Percentiles rank a stretch among this genome's conserved stretches.
These are phyloP conservation scores for Asbolus verrucosus DNA, from an alignment of 1,140 invertebrate species.

Conservation along the genomic window DNA sequence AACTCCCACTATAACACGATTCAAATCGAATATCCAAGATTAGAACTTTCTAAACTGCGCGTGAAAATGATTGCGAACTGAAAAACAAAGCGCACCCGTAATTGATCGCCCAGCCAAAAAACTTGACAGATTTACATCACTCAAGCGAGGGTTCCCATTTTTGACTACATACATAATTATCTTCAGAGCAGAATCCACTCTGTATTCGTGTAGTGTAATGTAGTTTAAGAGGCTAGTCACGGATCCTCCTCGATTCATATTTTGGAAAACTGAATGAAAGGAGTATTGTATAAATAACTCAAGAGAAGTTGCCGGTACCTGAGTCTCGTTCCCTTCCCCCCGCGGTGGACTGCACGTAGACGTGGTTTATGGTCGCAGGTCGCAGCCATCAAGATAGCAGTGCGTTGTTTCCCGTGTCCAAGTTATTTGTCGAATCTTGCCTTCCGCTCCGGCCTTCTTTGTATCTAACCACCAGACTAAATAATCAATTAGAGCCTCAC, in stretches of 20 bases:
- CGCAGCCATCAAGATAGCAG: slow-evolving; percentile 56
- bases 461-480: background rate
- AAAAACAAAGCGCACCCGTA: background rate
- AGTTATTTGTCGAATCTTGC: slow-evolving; percentile 47
- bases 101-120: background rate
- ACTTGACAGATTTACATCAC: background rate
- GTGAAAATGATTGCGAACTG: slow-evolving; percentile 28
- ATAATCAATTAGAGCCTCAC: too few species aligned
- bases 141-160: background rate
- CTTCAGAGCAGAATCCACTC: slow-evolving; percentile 9
- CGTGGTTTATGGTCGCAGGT: slow-evolving; percentile 53
- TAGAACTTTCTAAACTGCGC: slow-evolving; percentile 28
- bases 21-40: slow-evolving; percentile 28
- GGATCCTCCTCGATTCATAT: slow-evolving; percentile 55
- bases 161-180: slow-evolving; percentile 7
- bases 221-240: slow-evolving; percentile 49
- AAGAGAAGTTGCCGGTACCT: slow-evolving; percentile 38
- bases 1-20: slow-evolving; percentile 30
- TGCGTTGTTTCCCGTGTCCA: slow-evolving; percentile 56
- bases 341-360: slow-evolving; percentile 44
- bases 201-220: slow-evolving; percentile 37
- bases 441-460: slow-evolving; percentile 30
- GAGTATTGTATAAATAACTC: slow-evolving; percentile 55
- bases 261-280: slow-evolving; percentile 59
- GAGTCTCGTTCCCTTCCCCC: slow-evolving; percentile 15